phyloP scores from a whole-genome alignment of 2,888 invertebrate genomes.

The Apamea sordens region DNA sequence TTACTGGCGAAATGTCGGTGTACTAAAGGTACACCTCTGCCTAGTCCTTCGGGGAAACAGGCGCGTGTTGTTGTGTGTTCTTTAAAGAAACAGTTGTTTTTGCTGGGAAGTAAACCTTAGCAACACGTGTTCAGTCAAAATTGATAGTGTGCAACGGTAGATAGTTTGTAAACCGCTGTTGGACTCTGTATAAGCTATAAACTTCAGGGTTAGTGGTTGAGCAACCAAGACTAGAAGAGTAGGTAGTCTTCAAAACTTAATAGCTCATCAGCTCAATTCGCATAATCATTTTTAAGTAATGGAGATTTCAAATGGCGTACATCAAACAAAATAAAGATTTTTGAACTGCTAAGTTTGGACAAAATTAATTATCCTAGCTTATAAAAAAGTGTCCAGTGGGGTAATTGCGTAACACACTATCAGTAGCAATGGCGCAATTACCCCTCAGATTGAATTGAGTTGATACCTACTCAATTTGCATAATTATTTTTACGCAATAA shows the following conservation, averaged over 20 bases:
- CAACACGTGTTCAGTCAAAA: neutral
- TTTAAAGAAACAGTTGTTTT: neutral
- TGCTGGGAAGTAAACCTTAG: neutral
- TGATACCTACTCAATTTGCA: no score
- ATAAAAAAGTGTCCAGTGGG: neutral
- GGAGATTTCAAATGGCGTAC: neutral
- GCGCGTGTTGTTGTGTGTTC: no score
- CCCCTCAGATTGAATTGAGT: no score
- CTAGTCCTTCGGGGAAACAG: no score
- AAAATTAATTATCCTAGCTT: neutral
- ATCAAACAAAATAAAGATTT: neutral
- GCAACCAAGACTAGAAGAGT: slow-evolving; percentile 14
- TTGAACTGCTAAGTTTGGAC: neutral
- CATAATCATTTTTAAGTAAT: neutral
- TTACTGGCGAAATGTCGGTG: no score
- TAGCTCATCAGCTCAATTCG: neutral
- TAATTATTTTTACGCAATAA: no score
- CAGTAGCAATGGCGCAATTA: neutral
- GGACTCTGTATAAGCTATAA: neutral
- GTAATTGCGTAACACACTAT: neutral
- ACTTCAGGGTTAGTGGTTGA: slow-evolving; percentile 33
- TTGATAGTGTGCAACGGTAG: no score
- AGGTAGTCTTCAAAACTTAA: neutral
- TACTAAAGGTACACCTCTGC: no score
- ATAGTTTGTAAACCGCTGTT: neutral